Evolutionary conservation across 2,113 vertebrate genomes (phyloP).

Genomic region (Beaufortia kweichowensis): DNA sequence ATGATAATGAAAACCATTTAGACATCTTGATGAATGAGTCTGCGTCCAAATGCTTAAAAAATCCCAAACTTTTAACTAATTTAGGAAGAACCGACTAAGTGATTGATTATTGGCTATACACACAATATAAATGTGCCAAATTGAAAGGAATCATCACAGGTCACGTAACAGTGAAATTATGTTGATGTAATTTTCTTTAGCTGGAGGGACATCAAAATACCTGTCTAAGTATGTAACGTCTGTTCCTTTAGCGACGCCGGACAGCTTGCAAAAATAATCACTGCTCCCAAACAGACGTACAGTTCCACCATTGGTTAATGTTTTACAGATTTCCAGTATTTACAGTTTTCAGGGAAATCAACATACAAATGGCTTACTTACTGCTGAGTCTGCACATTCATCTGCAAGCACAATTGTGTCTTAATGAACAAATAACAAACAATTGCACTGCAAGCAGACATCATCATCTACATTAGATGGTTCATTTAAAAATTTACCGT

Average conservation of each 20-base stretch:
- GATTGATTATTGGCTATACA: conserved; percentile 2
- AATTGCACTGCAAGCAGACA: too few relatives aligned
- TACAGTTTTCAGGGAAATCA: background rate
- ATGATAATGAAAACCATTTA: conserved; percentile 10
- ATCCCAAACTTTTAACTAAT: background rate
- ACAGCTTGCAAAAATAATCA: too few relatives aligned
- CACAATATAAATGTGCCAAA: background rate
- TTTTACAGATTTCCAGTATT: background rate
- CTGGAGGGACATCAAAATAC: too few relatives aligned
- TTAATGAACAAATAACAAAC: too few relatives aligned
- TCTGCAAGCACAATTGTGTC: too few relatives aligned
- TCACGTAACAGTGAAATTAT: background rate
- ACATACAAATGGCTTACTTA: background rate
- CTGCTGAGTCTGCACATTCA: too few relatives aligned
- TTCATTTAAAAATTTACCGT: too few relatives aligned
- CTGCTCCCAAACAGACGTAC: too few relatives aligned
- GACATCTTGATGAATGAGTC: background rate
- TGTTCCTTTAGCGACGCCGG: too few relatives aligned
- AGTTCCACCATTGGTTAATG: too few relatives aligned
- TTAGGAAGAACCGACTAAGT: background rate
- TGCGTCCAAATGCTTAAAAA: background rate
- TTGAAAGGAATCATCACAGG: background rate
- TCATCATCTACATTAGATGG: too few relatives aligned
- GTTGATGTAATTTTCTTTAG: background rate
- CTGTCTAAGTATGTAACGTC: too few relatives aligned